Percentiles rank a stretch among this genome's conserved stretches.
Evolutionary conservation across 1,140 invertebrate species (phyloP).

Genomic region (Zaprionus gabonicus): DNA sequence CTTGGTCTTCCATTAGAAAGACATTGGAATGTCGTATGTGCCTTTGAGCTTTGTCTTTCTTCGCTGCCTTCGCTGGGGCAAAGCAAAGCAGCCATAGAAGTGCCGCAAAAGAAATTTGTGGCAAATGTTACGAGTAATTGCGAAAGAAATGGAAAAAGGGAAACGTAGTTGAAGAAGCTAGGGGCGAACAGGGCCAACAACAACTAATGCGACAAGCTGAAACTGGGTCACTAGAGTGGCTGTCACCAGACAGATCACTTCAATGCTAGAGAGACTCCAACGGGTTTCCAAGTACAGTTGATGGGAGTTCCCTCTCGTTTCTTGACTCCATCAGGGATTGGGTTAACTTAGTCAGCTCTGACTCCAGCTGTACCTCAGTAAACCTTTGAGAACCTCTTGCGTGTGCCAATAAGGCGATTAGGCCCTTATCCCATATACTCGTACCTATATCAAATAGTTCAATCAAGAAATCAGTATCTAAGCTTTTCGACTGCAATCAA

Average conservation of each 20-base stretch:
- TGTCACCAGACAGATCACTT: background rate
- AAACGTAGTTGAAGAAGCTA: background rate
- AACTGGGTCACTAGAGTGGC: slow-evolving; percentile 25
- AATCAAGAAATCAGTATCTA: background rate
- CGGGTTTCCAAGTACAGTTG: background rate
- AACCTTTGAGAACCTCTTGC: background rate
- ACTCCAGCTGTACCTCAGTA: background rate
- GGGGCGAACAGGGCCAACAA: slow-evolving; percentile 1
- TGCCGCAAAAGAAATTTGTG: slow-evolving; percentile 47
- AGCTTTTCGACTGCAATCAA: background rate
- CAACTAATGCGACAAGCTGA: background rate
- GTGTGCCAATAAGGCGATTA: background rate
- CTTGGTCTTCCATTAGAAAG: slow-evolving; percentile 82
- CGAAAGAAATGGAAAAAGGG: slow-evolving; percentile 32
- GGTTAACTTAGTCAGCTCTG: background rate
- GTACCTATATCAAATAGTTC: background rate
- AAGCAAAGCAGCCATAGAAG: slow-evolving; percentile 68
- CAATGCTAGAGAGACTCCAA: background rate
- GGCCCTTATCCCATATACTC: background rate
- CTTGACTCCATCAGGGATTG: too few species aligned
- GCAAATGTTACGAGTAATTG: slow-evolving; percentile 68
- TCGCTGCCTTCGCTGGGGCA: slow-evolving; percentile 43
- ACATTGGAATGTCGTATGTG: slow-evolving; percentile 61
- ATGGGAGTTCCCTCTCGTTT: too few species aligned
- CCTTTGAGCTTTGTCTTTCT: slow-evolving; percentile 22